These are phyloP conservation scores for Mongoloraphidia duomilia DNA, from an alignment of 2,888 invertebrate species.

Conservation along the genomic window DNA sequence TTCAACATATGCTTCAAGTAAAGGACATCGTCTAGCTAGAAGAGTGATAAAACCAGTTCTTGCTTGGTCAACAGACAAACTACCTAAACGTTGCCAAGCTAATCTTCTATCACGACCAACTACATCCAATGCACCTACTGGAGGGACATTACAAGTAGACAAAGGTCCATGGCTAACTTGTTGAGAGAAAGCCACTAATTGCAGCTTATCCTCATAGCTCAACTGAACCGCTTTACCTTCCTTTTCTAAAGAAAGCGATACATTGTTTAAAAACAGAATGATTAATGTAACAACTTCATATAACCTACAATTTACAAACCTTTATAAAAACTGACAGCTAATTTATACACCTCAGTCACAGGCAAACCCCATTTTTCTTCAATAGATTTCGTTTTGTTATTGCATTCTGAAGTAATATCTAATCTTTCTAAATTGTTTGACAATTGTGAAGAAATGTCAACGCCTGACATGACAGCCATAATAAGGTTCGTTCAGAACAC, in stretches of 20 bases:
- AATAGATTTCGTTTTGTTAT: not conserved
- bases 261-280: not conserved
- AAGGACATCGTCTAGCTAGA: constrained; percentile 72
- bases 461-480: constrained; percentile 4
- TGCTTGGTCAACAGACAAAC: constrained; percentile 71
- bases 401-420: not conserved
- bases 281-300: not conserved
- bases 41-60: constrained; percentile 86
- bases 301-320: constrained; percentile 38
- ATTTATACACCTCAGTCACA: constrained; percentile 69
- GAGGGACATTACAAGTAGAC: constrained; percentile 50
- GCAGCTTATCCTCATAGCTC: constrained; percentile 84
- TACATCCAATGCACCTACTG: constrained; percentile 85
- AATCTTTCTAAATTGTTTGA: not conserved
- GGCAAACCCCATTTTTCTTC: constrained; percentile 49
- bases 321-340: constrained; percentile 85
- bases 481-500: not conserved
- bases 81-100: constrained; percentile 87
- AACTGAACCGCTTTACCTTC: constrained; percentile 94
- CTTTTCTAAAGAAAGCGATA: constrained; percentile 55
- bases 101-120: constrained; percentile 84
- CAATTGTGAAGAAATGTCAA: constrained; percentile 4
- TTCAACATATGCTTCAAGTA: constrained; percentile 81
- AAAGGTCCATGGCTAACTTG: constrained; percentile 80
- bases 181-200: constrained; percentile 82